Conservation (phyloP, 1,140 invertebrate genomes). For the Stratiolaelaps scimitus region DNA sequence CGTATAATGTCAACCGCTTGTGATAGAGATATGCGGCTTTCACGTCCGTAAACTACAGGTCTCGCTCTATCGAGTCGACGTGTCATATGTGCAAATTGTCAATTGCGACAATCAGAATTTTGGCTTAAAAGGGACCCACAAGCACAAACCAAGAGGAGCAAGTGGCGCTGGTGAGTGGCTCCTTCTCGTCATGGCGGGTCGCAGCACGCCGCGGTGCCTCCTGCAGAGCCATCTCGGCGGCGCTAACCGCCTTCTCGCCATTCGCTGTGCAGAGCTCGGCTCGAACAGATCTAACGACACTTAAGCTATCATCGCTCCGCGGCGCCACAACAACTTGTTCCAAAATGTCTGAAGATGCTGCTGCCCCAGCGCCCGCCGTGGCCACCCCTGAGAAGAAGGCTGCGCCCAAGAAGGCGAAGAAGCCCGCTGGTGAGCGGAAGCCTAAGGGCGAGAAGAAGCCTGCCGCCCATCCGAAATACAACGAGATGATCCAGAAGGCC, state of each 20-base stretch:
- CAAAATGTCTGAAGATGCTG: constrained; percentile 29
- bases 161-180: constrained; percentile 7
- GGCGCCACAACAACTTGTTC: too few species aligned
- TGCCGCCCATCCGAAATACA: constrained; percentile 38
- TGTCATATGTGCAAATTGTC: not conserved
- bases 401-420: constrained; percentile 38
- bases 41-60: not conserved
- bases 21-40: not conserved
- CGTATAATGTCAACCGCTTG: not conserved
- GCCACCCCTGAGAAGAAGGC: constrained; percentile 37
- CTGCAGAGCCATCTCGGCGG: not conserved
- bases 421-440: constrained; percentile 33
- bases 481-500: constrained; percentile 38
- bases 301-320: not conserved
- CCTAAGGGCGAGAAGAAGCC: constrained; percentile 35
- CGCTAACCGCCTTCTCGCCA: not conserved
- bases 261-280: not conserved
- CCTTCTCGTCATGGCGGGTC: constrained; percentile 14
- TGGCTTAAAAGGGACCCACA: constrained; percentile 13
- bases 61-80: not conserved
- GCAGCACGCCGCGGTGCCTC: constrained; percentile 28
- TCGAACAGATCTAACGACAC: not conserved
- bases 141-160: constrained; percentile 21
- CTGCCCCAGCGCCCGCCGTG: constrained; percentile 31
- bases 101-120: constrained; percentile 16